Conservation (phyloP, 2,113 vertebrate species). For the Indicator indicator region DNA sequence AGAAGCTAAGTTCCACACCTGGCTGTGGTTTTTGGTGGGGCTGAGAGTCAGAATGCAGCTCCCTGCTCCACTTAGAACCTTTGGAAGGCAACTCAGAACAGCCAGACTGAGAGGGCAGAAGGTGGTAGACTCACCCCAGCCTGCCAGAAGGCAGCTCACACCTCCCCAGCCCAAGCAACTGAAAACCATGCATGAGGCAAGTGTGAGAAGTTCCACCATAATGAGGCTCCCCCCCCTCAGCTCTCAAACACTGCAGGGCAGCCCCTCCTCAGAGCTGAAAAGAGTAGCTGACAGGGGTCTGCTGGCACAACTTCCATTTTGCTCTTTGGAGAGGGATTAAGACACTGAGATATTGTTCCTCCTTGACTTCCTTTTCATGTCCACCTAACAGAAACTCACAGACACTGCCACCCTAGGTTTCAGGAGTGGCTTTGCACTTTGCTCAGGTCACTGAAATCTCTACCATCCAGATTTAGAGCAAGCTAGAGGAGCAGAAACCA, state of each 20-base stretch:
- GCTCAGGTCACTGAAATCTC: background rate
- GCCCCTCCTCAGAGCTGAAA: background rate
- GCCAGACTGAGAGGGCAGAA: background rate
- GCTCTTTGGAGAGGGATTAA: background rate
- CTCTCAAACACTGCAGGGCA: rapidly evolving
- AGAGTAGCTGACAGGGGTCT: background rate
- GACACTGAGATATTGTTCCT: background rate
- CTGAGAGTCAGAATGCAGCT: background rate
- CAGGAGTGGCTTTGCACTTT: background rate
- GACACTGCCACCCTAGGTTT: rapidly evolving
- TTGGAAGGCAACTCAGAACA: background rate
- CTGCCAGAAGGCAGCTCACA: background rate
- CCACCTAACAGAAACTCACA: background rate
- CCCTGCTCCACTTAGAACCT: background rate
- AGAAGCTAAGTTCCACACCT: background rate
- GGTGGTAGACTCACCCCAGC: background rate
- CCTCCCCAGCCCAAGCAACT: background rate
- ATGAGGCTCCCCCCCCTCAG: rapidly evolving
- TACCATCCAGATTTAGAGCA: background rate
- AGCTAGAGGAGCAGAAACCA: background rate
- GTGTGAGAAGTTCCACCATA: rapidly evolving
- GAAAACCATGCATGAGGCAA: background rate
- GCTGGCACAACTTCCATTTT: background rate
- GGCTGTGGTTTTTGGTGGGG: background rate
- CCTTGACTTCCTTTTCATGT: background rate